These are phyloP conservation scores for Sialis lutaria DNA, from an alignment of 2,888 invertebrate genomes.

Conservation along the genomic window DNA sequence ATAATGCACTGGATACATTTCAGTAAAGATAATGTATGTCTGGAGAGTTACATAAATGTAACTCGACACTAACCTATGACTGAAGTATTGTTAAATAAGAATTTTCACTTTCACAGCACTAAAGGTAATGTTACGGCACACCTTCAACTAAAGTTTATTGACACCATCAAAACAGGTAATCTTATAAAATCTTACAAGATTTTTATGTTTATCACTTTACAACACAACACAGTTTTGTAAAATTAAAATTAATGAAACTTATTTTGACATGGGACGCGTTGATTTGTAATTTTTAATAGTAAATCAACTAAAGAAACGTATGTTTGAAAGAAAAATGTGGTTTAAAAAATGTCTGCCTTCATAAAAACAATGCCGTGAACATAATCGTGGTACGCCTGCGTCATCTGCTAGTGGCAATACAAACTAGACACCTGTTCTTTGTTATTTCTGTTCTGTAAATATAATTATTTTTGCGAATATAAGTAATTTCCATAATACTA, in stretches of 20 bases:
- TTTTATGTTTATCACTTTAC: neutral
- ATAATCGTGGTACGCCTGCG: constrained; percentile 2
- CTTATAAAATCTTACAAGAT: constrained; percentile 11
- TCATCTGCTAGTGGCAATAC: constrained; percentile 1
- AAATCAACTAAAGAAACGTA: constrained; percentile 1
- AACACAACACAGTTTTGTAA: neutral
- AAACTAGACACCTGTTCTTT: constrained; percentile 6
- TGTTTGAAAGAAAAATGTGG: constrained; percentile 1
- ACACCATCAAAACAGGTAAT: constrained; percentile 22
- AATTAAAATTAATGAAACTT: neutral
- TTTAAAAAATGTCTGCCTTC: constrained; percentile 4
- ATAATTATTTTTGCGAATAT: no score
- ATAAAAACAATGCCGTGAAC: constrained; percentile 4
- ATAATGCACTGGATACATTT: no score
- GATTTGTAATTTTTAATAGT: neutral
- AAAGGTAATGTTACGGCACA: constrained; percentile 22
- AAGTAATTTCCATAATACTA: no score
- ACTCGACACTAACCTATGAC: no score
- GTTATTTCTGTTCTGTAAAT: neutral
- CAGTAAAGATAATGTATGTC: no score
- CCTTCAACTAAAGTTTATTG: constrained; percentile 26
- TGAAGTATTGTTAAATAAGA: constrained; percentile 17
- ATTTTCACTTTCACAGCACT: constrained; percentile 26
- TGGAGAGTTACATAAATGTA: no score
- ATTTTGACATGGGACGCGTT: neutral